Percentiles rank a stretch among this genome's conserved stretches.
Conservation (phyloP, 2,888 invertebrate genomes). For the Tineola bisselliella region DNA sequence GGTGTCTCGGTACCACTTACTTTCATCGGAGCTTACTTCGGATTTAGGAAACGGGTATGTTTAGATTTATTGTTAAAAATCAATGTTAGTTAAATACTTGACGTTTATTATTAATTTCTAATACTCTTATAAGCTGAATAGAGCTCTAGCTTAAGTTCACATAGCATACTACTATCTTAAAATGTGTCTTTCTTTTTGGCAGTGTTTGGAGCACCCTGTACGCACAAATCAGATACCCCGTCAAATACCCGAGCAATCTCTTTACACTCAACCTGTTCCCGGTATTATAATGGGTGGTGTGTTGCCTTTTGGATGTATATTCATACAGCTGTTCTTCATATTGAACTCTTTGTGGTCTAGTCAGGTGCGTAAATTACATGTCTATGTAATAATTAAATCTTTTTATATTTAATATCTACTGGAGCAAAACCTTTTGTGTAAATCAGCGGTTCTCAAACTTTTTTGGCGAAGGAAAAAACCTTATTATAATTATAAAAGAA, state of each 20-base stretch:
- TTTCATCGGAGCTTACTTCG: conserved; percentile 98
- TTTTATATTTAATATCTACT: not conserved
- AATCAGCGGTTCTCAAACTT: too few relatives aligned
- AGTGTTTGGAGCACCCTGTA: conserved; percentile 97
- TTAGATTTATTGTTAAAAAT: not conserved
- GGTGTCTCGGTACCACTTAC: conserved; percentile 98
- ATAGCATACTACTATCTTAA: not conserved
- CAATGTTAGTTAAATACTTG: too few relatives aligned
- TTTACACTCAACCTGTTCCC: conserved; percentile 95
- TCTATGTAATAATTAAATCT: too few relatives aligned
- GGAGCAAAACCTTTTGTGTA: too few relatives aligned
- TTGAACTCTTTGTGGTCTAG: conserved; percentile 97
- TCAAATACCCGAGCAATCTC: conserved; percentile 98
- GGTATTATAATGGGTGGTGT: conserved; percentile 99
- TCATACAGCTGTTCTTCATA: conserved; percentile 99
- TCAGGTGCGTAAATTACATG: too few relatives aligned
- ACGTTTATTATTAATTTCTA: too few relatives aligned
- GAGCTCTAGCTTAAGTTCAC: conserved; percentile 3
- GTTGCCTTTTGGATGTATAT: conserved; percentile 97
- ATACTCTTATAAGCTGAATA: conserved; percentile 14
- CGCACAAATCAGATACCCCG: conserved; percentile 99
- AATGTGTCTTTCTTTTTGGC: conserved; percentile 16
- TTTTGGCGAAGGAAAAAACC: too few relatives aligned
- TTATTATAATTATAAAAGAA: too few relatives aligned
- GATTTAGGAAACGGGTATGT: conserved; percentile 93